phyloP scores from a whole-genome alignment of 2,888 invertebrate species.

The Peribatodes rhomboidaria region DNA sequence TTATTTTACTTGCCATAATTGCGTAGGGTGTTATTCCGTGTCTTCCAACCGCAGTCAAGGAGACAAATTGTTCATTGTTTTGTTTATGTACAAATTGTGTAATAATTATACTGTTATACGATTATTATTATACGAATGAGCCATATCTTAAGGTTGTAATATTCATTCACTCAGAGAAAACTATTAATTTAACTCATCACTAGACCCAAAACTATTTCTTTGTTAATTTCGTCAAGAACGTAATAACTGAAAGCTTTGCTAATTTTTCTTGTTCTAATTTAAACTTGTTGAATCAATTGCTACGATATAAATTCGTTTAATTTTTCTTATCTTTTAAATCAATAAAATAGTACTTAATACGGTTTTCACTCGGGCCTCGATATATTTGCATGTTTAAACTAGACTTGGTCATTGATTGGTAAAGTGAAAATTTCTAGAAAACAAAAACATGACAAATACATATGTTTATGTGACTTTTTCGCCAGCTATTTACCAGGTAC shows the following conservation, averaged over 20 bases:
- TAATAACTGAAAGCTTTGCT: neutral
- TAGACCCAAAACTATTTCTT: neutral
- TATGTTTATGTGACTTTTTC: neutral
- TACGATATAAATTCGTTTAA: neutral
- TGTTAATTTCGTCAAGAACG: no score
- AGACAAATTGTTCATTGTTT: slow-evolving; percentile 77
- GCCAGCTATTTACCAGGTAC: no score
- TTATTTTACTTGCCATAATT: slow-evolving; percentile 81
- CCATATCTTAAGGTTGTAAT: slow-evolving; percentile 59
- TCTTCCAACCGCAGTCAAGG: slow-evolving; percentile 77
- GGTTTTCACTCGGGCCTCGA: neutral
- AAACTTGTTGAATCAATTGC: neutral
- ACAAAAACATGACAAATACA: neutral
- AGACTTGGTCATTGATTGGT: neutral
- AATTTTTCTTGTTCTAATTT: neutral
- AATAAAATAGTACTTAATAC: neutral
- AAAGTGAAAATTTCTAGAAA: neutral
- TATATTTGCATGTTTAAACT: neutral
- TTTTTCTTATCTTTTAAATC: neutral
- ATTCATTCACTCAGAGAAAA: slow-evolving; percentile 2
- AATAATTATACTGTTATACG: slow-evolving; percentile 74
- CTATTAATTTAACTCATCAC: neutral
- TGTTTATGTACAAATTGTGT: slow-evolving; percentile 79
- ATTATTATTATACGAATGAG: slow-evolving; percentile 58
- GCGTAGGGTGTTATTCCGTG: slow-evolving; percentile 73